Conservation (phyloP, 2,888 invertebrate species). For the Nomada ruficornis region DNA sequence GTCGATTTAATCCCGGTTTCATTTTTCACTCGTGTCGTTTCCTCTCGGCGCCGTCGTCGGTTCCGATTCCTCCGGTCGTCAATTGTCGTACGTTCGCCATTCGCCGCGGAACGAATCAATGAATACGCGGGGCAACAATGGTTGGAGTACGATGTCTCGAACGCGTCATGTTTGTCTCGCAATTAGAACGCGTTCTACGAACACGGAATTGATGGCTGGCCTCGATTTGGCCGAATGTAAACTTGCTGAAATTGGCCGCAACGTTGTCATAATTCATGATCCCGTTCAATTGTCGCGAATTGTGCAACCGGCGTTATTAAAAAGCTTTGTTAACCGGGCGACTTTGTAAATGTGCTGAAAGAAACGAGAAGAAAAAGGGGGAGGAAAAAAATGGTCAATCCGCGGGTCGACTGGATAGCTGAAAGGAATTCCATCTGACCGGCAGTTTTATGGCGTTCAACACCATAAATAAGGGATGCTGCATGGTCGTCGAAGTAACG, state of each 20-base stretch:
- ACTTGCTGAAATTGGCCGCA: slow-evolving; percentile 70
- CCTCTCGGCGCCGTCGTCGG: too few species aligned
- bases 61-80: not conserved
- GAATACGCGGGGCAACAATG: slow-evolving; percentile 17
- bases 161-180: slow-evolving; percentile 69
- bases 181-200: slow-evolving; percentile 81
- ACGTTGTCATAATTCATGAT: slow-evolving; percentile 65
- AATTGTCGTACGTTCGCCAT: not conserved
- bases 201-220: slow-evolving; percentile 78
- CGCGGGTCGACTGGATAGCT: too few species aligned
- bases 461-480: slow-evolving; percentile 49
- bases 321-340: not conserved
- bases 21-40: too few species aligned
- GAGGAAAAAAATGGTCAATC: not conserved
- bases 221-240: slow-evolving; percentile 76
- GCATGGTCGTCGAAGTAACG: slow-evolving; percentile 53
- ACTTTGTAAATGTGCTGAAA: not conserved
- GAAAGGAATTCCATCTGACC: slow-evolving; percentile 4
- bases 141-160: slow-evolving; percentile 8
- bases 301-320: slow-evolving; percentile 28
- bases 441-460: slow-evolving; percentile 37
- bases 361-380: not conserved
- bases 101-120: slow-evolving; percentile 26
- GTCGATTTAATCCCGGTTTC: not conserved
- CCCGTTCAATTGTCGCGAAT: slow-evolving; percentile 45